These are phyloP conservation scores for Scelioninae gen. 1 DNA, from an alignment of 2,888 invertebrate genomes.

Conservation along the genomic window DNA sequence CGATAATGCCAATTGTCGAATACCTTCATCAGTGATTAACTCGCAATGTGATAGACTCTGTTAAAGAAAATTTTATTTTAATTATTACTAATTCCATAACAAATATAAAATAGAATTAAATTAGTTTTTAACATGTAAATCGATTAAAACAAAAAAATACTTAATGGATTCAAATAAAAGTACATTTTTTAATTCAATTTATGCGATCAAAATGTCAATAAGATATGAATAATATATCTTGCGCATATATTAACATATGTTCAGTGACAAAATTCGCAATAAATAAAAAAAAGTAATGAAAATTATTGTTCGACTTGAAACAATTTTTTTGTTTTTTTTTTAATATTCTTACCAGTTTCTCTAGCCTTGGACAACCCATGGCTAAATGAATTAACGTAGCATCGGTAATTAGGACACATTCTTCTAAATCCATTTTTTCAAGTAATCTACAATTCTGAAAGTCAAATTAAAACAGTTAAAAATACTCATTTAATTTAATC, in stretches of 20 bases:
- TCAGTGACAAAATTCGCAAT: no score
- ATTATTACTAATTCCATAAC: no score
- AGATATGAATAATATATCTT: no score
- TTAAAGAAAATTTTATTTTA: slow-evolving; percentile 34
- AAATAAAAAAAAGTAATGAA: no score
- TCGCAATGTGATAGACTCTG: slow-evolving; percentile 99
- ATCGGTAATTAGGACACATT: slow-evolving; percentile 98
- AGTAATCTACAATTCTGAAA: slow-evolving; percentile 95
- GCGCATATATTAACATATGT: no score
- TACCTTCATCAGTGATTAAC: slow-evolving; percentile 98
- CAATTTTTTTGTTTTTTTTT: neutral
- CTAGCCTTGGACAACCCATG: slow-evolving; percentile 96
- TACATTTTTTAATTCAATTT: no score
- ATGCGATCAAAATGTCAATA: no score
- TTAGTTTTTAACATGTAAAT: no score
- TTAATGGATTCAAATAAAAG: no score
- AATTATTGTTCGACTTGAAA: neutral
- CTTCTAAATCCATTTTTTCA: slow-evolving; percentile 99
- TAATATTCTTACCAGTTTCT: slow-evolving; percentile 91
- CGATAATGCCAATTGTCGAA: slow-evolving; percentile 95
- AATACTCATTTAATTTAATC: neutral
- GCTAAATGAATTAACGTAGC: slow-evolving; percentile 96
- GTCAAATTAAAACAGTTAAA: neutral
- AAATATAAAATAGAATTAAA: no score
- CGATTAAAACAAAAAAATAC: no score